A percentile compares a stretch with the other conserved stretches of the same genome.
Evolutionary conservation across 2,888 invertebrate species (phyloP).

Genomic region (Trachelus troglodyta): DNA sequence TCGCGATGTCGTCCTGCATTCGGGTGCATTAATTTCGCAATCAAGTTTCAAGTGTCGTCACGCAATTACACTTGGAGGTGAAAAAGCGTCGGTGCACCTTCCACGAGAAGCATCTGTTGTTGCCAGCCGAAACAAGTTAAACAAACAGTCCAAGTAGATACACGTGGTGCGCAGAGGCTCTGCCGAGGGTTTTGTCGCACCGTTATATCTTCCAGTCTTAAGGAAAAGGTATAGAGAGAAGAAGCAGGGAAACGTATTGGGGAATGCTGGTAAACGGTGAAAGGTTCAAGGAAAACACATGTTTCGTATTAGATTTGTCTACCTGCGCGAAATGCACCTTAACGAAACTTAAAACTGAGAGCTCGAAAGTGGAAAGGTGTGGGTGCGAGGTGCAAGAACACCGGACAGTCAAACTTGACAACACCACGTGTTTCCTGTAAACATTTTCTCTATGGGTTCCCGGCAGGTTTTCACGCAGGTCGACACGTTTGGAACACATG

Average conservation of each 20-base stretch:
- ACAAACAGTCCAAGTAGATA: neutral
- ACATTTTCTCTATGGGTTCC: neutral
- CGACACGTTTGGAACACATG: constrained; percentile 21
- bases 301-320: constrained; percentile 54
- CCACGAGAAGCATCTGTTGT: neutral
- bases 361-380: neutral
- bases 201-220: constrained; percentile 28
- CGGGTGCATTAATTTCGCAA: neutral
- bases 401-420: neutral
- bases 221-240: neutral
- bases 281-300: constrained; percentile 37
- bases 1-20: neutral
- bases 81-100: neutral
- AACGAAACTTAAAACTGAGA: neutral
- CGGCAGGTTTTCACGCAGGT: neutral
- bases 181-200: constrained; percentile 10
- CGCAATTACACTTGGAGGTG: neutral
- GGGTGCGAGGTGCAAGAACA: neutral
- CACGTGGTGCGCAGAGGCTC: neutral
- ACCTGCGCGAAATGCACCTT: constrained; percentile 38
- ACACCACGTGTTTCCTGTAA: neutral
- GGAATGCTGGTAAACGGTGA: neutral
- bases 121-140: neutral
- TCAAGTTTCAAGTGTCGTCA: neutral
- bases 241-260: neutral